A percentile compares a stretch with the other conserved stretches of the same genome.
These are phyloP conservation scores for Nomada fabriciana DNA, from an alignment of 2,888 invertebrate genomes.

Conservation along the genomic window DNA sequence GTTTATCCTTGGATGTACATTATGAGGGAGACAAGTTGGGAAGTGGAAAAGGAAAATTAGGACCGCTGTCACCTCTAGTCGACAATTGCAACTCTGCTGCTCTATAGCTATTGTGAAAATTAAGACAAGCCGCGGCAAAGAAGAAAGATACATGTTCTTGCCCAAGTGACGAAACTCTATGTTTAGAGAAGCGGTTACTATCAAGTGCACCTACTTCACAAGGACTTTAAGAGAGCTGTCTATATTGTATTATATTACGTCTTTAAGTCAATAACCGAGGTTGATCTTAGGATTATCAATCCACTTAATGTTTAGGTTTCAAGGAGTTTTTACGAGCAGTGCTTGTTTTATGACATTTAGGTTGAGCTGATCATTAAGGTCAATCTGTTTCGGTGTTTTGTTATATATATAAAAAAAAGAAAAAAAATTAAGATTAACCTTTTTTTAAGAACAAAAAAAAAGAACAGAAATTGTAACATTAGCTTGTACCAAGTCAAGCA, in stretches of 20 bases:
- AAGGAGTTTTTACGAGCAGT: constrained; percentile 66
- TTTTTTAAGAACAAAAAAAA: constrained; percentile 28
- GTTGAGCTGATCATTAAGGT: constrained; percentile 56
- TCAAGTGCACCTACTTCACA: constrained; percentile 67
- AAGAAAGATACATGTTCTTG: constrained; percentile 65
- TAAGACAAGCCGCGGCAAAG: constrained; percentile 43
- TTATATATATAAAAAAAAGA: constrained; percentile 38
- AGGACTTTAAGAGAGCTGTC: constrained; percentile 70
- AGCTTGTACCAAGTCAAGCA: constrained; percentile 49
- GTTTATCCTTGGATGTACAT: constrained; percentile 90
- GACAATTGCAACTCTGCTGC: constrained; percentile 90
- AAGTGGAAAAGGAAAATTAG: constrained; percentile 89
- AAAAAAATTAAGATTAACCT: constrained; percentile 41
- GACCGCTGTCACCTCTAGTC: constrained; percentile 92
- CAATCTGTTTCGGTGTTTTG: constrained; percentile 55
- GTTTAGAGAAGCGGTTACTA: constrained; percentile 62
- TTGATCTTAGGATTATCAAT: constrained; percentile 68
- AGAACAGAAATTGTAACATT: constrained; percentile 40
- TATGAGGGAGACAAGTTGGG: constrained; percentile 90
- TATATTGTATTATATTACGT: constrained; percentile 75
- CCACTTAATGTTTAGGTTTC: constrained; percentile 73
- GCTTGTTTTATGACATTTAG: constrained; percentile 63
- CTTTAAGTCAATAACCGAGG: constrained; percentile 70
- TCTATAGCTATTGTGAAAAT: constrained; percentile 86
- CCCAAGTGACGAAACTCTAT: constrained; percentile 65